A percentile compares a stretch with the other conserved stretches of the same genome.
Evolutionary conservation across 2,888 invertebrate genomes (phyloP).

Genomic region (Plebejus anna): DNA sequence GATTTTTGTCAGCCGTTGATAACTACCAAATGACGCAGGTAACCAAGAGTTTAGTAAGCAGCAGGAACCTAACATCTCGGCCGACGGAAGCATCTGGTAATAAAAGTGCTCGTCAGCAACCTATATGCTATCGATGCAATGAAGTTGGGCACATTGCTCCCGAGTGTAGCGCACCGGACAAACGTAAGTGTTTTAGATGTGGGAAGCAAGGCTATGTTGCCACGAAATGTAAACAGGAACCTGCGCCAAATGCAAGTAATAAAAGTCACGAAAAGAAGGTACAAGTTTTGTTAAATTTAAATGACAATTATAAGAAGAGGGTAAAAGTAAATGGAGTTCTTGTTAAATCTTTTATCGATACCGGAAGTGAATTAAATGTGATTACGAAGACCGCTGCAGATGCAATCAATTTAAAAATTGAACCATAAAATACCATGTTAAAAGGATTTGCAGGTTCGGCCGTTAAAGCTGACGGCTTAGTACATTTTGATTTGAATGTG

Average conservation of each 20-base stretch:
- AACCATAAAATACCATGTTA: not conserved
- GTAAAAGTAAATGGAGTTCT: slow-evolving; percentile 16
- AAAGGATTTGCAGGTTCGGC: not conserved
- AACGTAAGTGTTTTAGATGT: too few species aligned
- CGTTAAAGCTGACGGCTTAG: not conserved
- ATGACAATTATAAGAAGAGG: slow-evolving; percentile 13
- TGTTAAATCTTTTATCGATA: slow-evolving; percentile 11
- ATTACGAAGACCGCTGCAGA: slow-evolving; percentile 1
- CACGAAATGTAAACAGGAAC: not conserved
- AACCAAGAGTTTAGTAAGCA: not conserved
- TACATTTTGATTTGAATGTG: not conserved
- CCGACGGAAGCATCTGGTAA: not conserved
- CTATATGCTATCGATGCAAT: not conserved
- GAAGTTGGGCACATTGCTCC: not conserved
- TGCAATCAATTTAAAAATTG: not conserved
- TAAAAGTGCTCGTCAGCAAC: not conserved
- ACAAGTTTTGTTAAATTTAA: slow-evolving; percentile 3
- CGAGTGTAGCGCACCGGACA: too few species aligned
- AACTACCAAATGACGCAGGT: not conserved
- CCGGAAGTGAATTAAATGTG: slow-evolving; percentile 2
- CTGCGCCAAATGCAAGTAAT: not conserved
- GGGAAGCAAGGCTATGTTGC: too few species aligned
- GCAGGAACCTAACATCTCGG: not conserved
- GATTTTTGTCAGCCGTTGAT: not conserved
- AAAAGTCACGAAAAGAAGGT: slow-evolving; percentile 6